Evolutionary conservation across 2,113 vertebrate species (phyloP), one percentile per base, ranked within the genome.

Genomic region (Laticauda laticaudata): DNA sequence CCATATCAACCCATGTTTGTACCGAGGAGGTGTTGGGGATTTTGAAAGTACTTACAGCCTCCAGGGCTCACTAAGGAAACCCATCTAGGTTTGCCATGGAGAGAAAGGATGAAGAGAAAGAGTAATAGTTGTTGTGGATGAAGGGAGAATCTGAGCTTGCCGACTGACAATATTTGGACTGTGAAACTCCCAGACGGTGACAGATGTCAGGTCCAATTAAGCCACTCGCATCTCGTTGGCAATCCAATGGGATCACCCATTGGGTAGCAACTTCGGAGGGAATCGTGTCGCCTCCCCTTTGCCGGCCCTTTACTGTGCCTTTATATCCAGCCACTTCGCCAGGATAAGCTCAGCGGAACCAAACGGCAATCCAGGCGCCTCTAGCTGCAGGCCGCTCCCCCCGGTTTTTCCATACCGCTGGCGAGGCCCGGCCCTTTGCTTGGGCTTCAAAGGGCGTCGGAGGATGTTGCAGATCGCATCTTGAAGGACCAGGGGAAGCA

Each of bases 181-280:
- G 98, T 97, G 98, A 98, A 98, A 97, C 97, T 98, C 97, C 97
- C 97, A 97, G 97, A 97, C 97, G 97, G 97, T 98, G 98, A 97
- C 98, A 98, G 98, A 97, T 98, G 97, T 98, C 97, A 98, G 97
- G 97, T 97, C 97, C 98, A 98, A 98, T 98, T 98, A 98, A 98
- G 97, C 96, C 96, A 97, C 97, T 98, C 96, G 94, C 97, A 97
- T 97, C 97, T 97, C 97, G 97, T 95, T 97, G 97, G 97, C 97
- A 97, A 97, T 97, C 97, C 97, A 98, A 98, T 98, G 97, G 97
- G 97, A 97, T 97, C 97, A 96, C 97, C 97, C 97, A 97, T 97
- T 98, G 97, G 98, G 98, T 97, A 97, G 97, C 97, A 98, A 97
- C 98, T 98, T 98, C 97, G 97, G 96, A 85, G 96, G 95, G 96